Evolutionary conservation across 2,113 vertebrate species (phyloP).

Genomic region (Myocastor coypus): DNA sequence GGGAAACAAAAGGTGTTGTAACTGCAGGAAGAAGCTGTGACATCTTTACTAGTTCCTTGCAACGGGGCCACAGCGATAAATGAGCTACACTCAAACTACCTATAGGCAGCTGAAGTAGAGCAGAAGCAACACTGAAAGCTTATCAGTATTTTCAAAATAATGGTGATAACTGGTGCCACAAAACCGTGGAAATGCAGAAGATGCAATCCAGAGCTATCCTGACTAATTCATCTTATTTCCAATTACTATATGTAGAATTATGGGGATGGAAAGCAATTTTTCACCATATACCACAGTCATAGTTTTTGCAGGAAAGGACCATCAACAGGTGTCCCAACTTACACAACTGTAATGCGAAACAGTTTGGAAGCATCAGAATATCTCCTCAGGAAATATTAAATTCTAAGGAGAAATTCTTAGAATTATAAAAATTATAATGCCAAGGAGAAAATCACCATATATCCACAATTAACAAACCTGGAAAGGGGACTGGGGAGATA

Average conservation of each 20-base stretch:
- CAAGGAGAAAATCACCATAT: background rate
- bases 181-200: background rate
- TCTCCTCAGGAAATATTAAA: background rate
- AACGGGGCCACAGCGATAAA: background rate
- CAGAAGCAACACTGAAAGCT: background rate
- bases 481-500: too few relatives aligned
- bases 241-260: background rate
- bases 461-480: rapidly evolving
- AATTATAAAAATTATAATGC: background rate
- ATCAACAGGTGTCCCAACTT: background rate
- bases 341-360: background rate
- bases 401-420: background rate
- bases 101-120: background rate
- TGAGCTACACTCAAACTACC: background rate
- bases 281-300: background rate
- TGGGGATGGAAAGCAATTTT: background rate
- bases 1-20: background rate
- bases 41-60: background rate
- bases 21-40: background rate
- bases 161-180: background rate
- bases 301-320: background rate
- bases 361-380: background rate
- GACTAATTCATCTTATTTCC: background rate
- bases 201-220: background rate
- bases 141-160: background rate